Conservation (phyloP, 92 coral and sea anemone genomes). For the Actinostola sp. region DNA sequence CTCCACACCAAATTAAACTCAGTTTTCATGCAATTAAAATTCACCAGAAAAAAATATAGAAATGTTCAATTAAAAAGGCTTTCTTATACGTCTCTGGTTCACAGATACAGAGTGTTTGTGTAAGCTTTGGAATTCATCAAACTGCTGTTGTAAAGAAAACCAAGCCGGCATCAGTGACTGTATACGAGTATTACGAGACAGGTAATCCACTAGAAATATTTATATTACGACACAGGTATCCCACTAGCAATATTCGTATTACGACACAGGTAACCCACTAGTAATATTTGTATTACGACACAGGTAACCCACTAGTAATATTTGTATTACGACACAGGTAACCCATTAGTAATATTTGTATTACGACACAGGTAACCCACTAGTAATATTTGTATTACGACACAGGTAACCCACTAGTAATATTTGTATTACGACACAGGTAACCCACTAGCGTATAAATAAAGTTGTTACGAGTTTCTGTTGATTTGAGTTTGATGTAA, state of each 20-base stretch:
- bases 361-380: background rate
- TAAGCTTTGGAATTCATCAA: slow-evolving; percentile 75
- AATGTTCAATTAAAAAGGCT: background rate
- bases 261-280: background rate
- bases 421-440: no score
- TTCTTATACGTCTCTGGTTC: no score
- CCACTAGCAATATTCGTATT: background rate
- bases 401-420: background rate
- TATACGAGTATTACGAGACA: slow-evolving; percentile 95
- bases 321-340: slow-evolving; percentile 95
- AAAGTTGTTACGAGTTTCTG: background rate
- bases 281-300: background rate
- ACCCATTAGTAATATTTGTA: background rate
- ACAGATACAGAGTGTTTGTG: slow-evolving; percentile 64
- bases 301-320: background rate
- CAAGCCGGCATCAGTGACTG: slow-evolving; percentile 82
- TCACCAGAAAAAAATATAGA: background rate
- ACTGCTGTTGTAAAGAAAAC: slow-evolving; percentile 79
- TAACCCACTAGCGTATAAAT: background rate
- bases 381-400: background rate
- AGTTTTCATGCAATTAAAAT: no score
- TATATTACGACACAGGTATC: background rate
- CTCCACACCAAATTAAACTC: no score
- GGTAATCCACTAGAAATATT: slow-evolving; percentile 31
- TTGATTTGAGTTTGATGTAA: background rate